Evolutionary conservation across 2,888 invertebrate genomes (phyloP), one percentile per base, ranked within the genome.

Genomic region (Piscicola geometra): DNA sequence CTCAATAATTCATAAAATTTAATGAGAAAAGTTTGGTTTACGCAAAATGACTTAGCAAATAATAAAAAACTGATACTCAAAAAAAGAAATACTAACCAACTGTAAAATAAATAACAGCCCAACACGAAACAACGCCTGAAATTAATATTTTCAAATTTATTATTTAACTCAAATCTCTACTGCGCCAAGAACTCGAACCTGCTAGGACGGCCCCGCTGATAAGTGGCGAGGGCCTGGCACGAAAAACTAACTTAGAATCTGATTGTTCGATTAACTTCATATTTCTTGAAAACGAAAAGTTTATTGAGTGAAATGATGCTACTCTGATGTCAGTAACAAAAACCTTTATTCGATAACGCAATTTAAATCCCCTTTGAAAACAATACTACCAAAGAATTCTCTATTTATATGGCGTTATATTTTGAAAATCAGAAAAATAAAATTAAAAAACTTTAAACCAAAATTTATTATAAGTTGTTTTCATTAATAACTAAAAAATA

Each of bases 121-220:
- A 56, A 56, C 60, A 56, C n/a, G 60, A 56, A 56, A 56, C n/a
- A 56, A 25, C 60, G 5, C 60, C 60, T 56, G 60, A 21, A 47
- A 47, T 47, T 15, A 47, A 47, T 15, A 47, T 15, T 47, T n/a
- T n/a, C n/a, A n/a, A n/a, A 47, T 47, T 47, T 47, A 47, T 15
- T 15, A 47, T 15, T 15, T 47, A 47, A 47, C 9, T 15, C 9
- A 15, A 47, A 47, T 47, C 9, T 15, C 21, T 15, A 21, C 12
- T 47, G 50, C 21, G 21, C 25, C 5, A 56, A 15, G 5, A 18
- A 21, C 21, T 56, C 60, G n/a, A 56, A 56, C 60, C 60, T 56
- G 60, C 60, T 25, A 56, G n/a, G n/a, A 56, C 25, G n/a, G 60
- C 60, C 60, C 60, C 9, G 60, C 60, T 56, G 25, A 56, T 56